Percentiles rank a stretch among this genome's conserved stretches.
Evolutionary conservation across 2,888 invertebrate genomes (phyloP).

Genomic region (Sminthurides aquaticus): DNA sequence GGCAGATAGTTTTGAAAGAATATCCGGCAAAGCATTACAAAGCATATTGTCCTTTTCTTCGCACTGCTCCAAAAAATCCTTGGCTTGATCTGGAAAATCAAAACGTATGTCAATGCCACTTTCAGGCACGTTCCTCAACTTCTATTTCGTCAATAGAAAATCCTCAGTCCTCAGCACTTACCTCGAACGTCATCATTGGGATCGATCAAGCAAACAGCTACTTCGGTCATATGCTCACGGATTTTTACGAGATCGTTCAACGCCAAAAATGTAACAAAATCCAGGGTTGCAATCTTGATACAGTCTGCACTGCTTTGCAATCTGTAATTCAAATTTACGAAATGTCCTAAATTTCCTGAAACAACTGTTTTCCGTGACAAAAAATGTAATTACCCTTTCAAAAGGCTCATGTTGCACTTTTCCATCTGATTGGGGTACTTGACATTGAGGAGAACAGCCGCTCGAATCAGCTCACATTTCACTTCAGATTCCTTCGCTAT

Average conservation of each 20-base stretch:
- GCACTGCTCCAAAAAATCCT: conserved; percentile 37
- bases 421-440: conserved; percentile 42
- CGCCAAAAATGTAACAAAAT: conserved; percentile 39
- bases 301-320: conserved; percentile 23
- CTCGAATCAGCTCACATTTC: conserved; percentile 35
- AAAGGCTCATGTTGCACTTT: conserved; percentile 31
- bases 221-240: conserved; percentile 34
- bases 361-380: not conserved
- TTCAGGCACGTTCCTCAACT: too few species aligned
- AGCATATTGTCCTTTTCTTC: conserved; percentile 39
- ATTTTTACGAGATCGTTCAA: conserved; percentile 38
- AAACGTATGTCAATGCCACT: too few species aligned
- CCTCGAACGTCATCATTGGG: conserved; percentile 29
- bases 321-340: conserved; percentile 16
- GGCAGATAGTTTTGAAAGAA: conserved; percentile 31
- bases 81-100: conserved; percentile 23
- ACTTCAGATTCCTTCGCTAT: conserved; percentile 27
- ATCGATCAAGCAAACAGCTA: conserved; percentile 34
- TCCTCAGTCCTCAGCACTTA: too few species aligned
- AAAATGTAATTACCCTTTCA: conserved; percentile 25
- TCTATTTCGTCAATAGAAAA: too few species aligned
- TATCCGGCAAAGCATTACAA: conserved; percentile 38
- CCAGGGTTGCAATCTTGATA: conserved; percentile 36
- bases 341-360: not conserved
- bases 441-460: conserved; percentile 31